Evolutionary conservation across 2,113 vertebrate genomes (phyloP), one percentile per base, ranked within the genome.

Genomic region (Sardina pilchardus): DNA sequence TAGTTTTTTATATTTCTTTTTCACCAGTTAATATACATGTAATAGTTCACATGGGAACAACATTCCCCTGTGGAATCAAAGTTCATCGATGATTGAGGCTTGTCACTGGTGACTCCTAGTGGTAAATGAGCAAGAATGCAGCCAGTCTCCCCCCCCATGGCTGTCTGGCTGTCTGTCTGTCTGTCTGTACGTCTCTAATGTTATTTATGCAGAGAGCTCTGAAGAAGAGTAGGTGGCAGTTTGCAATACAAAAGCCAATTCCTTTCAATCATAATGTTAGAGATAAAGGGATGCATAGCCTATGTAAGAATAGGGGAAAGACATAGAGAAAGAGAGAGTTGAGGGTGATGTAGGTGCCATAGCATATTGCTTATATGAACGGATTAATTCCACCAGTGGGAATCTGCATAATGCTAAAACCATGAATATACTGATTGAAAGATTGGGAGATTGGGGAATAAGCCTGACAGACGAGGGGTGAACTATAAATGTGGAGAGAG

Each of bases 391-490:
- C 71, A 78, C 71, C 71, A 78, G 30, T 78, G 71, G 71, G 71
- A 78, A 78, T 78, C 30, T 34, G 30, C 71, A 36, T 78, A 78
- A 78, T 30, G 30, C 30, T 78, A 78, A 78, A 78, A 36, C 17
- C 71, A 78, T 78, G 71, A 78, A 78, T 78, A 78, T 36, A 78
- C 30, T 78, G 83, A 86, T 87, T 71, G 78, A 83, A 84, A 84
- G n/a, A 82, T 83, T 88, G 86, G 30, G 26, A 34, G 83, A 84
- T 78, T 59, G 63, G 43, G 59, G 45, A 83, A 48, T 78, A 34
- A 84, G 83, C 83, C 30, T 78, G 43, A 84, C 83, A 78, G 83
- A 19, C 43, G 78, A 30, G 67, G 67, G 67, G 36, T 78, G 71
- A 78, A 17, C 71, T 34, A 78, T 14, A 78, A 78, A 36, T 78